These are phyloP conservation scores for Acronicta psi DNA, from an alignment of 2,888 invertebrate genomes.

Conservation along the genomic window DNA sequence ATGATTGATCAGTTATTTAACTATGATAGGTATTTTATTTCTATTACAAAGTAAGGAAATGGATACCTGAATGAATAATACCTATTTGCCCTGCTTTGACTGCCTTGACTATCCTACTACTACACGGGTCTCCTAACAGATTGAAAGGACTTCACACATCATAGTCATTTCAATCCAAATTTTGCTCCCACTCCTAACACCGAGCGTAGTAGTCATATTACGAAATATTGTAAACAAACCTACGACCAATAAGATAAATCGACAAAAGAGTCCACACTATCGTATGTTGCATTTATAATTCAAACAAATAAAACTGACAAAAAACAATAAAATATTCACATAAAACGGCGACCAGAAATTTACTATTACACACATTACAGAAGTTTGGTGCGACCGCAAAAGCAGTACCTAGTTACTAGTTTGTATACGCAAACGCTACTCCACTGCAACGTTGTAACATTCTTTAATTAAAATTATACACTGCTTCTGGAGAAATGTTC, in stretches of 20 bases:
- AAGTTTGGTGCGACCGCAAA: slow-evolving; percentile 34
- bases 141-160: too few relatives aligned
- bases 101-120: too few relatives aligned
- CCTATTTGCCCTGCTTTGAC: too few relatives aligned
- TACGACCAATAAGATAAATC: not conserved
- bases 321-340: slow-evolving; percentile 16
- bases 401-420: slow-evolving; percentile 9
- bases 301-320: slow-evolving; percentile 24
- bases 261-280: not conserved
- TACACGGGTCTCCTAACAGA: too few relatives aligned
- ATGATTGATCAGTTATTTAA: too few relatives aligned
- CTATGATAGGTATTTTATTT: too few relatives aligned
- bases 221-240: too few relatives aligned
- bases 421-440: slow-evolving; percentile 13
- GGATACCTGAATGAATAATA: too few relatives aligned
- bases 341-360: slow-evolving; percentile 32
- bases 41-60: too few relatives aligned
- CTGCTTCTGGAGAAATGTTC: slow-evolving; percentile 38
- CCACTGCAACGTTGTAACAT: slow-evolving; percentile 22
- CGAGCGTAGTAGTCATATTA: too few relatives aligned
- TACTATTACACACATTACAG: slow-evolving; percentile 27
- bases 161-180: too few relatives aligned
- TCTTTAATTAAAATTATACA: slow-evolving; percentile 50
- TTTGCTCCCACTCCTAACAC: too few relatives aligned
- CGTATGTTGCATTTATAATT: slow-evolving; percentile 10